Evolutionary conservation across 2,797 vertebrate genomes (phyloP).

Genomic region (Carcharodon carcharias): DNA sequence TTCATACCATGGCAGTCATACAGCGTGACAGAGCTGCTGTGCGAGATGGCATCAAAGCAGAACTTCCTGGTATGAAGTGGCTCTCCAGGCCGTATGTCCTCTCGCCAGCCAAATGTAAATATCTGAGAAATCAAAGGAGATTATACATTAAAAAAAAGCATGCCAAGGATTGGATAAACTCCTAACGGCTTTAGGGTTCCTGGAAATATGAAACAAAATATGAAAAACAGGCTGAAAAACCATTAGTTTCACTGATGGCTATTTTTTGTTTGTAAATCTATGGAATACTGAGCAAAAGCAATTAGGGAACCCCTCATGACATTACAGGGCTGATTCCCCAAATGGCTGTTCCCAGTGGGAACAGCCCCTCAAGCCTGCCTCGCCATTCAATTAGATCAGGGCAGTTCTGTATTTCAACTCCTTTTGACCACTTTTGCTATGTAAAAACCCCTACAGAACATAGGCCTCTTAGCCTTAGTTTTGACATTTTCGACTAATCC

Average conservation of each 20-base stretch:
- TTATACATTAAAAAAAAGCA: neutral
- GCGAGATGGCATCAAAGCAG: slow-evolving; percentile 72
- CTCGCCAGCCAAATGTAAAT: slow-evolving; percentile 86
- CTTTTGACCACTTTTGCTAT: neutral
- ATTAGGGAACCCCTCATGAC: neutral
- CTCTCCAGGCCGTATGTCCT: slow-evolving; percentile 76
- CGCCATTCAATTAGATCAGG: neutral
- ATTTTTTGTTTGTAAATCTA: neutral
- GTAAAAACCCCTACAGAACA: neutral
- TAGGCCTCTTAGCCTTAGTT: neutral
- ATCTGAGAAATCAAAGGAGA: slow-evolving; percentile 56
- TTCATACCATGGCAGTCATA: slow-evolving; percentile 86
- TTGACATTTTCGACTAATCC: neutral
- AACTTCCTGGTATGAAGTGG: slow-evolving; percentile 78
- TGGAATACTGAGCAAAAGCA: neutral
- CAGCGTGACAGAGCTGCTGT: slow-evolving; percentile 69
- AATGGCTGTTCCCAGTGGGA: neutral
- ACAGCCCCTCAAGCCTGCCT: neutral
- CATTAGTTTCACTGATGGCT: neutral
- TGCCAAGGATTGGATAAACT: neutral
- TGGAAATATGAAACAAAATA: neutral
- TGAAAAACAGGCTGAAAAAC: neutral
- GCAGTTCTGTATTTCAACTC: neutral
- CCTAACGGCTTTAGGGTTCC: too few relatives aligned
- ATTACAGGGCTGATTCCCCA: neutral